These are phyloP conservation scores for Nephotettix cincticeps DNA, from an alignment of 1,140 invertebrate species.

Conservation along the genomic window DNA sequence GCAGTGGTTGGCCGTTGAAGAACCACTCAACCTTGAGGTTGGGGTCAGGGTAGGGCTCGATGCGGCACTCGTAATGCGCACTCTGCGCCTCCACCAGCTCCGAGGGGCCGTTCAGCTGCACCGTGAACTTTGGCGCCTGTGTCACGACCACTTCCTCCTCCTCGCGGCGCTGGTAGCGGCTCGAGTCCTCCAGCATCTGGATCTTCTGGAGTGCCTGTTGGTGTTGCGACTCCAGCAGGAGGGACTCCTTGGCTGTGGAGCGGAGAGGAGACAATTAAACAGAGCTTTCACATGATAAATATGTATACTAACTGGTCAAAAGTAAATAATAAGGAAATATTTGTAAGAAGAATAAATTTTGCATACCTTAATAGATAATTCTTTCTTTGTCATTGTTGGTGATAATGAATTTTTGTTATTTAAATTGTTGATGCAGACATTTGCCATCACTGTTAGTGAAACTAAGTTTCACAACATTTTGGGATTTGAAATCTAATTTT, in stretches of 20 bases:
- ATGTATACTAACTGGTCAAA: no score
- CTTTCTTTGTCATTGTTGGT: no score
- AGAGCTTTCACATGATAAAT: no score
- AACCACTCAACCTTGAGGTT: conserved; percentile 93
- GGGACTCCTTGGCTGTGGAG: conserved; percentile 74
- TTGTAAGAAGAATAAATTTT: no score
- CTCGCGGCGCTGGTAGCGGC: conserved; percentile 74
- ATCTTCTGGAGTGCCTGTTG: conserved; percentile 86
- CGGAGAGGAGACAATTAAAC: no score
- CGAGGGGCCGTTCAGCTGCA: conserved; percentile 79
- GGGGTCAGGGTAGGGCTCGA: conserved; percentile 94
- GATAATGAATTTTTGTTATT: no score
- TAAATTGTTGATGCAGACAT: no score
- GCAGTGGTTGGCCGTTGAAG: conserved; percentile 88
- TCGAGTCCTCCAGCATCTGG: conserved; percentile 80
- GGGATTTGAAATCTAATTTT: no score
- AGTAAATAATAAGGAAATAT: no score
- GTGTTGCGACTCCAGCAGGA: conserved; percentile 87
- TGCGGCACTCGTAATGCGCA: conserved; percentile 93
- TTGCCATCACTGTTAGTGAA: no score
- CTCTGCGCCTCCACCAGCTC: conserved; percentile 82
- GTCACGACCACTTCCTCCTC: conserved; percentile 79
- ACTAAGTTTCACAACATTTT: no score
- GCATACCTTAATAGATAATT: no score
- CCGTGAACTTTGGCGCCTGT: conserved; percentile 82